phyloP scores from a whole-genome alignment of 1,140 invertebrate species.

The Monomorium pharaonis region DNA sequence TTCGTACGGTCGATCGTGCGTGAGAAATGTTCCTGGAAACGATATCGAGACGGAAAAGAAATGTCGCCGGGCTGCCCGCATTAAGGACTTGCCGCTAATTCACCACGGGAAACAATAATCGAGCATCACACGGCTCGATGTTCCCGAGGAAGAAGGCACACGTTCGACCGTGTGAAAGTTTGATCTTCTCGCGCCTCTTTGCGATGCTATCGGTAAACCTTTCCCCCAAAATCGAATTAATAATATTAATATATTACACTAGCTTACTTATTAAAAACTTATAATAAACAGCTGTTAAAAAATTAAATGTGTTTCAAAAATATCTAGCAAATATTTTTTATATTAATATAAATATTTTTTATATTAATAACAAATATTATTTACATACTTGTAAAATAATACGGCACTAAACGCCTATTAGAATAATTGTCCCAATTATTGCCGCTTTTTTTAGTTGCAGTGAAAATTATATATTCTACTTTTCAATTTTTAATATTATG shows the following conservation, averaged over 20 bases:
- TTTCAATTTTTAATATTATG: too few species aligned
- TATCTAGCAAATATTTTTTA: background rate
- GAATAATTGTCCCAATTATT: too few species aligned
- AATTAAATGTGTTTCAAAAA: background rate
- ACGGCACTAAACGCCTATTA: background rate
- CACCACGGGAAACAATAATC: slow-evolving; percentile 26
- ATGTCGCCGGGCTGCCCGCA: slow-evolving; percentile 30
- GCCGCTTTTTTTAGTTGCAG: too few species aligned
- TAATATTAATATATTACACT: background rate
- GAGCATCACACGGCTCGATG: background rate
- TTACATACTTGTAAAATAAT: background rate
- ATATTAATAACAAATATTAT: background rate
- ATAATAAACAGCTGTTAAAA: background rate
- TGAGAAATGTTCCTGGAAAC: slow-evolving; percentile 68
- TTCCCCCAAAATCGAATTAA: background rate
- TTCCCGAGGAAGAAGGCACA: background rate
- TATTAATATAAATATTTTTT: background rate
- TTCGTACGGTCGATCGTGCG: slow-evolving; percentile 70
- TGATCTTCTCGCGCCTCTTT: background rate
- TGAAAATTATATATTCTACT: too few species aligned
- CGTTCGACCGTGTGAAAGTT: slow-evolving; percentile 21
- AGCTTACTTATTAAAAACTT: background rate
- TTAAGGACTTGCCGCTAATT: slow-evolving; percentile 34
- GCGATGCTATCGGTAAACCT: background rate
- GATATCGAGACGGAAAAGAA: slow-evolving; percentile 1